A percentile compares a stretch with the other conserved stretches of the same genome.
These are phyloP conservation scores for Spatulosminthurus flaviceps DNA, from an alignment of 2,888 invertebrate genomes.

Conservation along the genomic window DNA sequence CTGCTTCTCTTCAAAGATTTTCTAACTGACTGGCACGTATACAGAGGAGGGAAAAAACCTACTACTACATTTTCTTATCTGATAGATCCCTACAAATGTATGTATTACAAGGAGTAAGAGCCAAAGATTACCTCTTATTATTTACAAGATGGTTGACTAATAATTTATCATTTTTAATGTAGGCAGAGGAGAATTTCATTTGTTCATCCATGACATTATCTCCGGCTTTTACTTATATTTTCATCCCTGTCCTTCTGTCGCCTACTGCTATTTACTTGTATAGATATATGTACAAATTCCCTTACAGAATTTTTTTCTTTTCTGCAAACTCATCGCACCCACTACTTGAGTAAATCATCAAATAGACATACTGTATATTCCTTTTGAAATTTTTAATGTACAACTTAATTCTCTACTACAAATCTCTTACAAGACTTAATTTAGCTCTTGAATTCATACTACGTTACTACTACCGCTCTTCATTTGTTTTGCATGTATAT, in stretches of 20 bases:
- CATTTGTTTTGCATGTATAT: too few species aligned
- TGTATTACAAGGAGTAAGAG: background rate
- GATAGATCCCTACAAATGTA: too few species aligned
- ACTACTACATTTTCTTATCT: background rate
- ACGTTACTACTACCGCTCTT: too few species aligned
- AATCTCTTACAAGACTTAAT: background rate
- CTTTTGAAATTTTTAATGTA: background rate
- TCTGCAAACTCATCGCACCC: slow-evolving; percentile 24
- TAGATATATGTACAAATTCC: background rate
- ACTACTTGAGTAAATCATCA: slow-evolving; percentile 13
- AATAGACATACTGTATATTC: background rate
- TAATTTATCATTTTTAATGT: slow-evolving; percentile 14
- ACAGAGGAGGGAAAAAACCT: background rate
- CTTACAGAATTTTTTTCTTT: background rate
- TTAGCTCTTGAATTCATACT: too few species aligned
- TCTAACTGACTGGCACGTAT: background rate
- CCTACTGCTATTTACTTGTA: too few species aligned
- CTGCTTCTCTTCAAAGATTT: too few species aligned
- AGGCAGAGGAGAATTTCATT: slow-evolving; percentile 7
- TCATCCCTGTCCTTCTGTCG: background rate
- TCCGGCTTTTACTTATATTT: background rate
- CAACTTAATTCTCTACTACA: background rate
- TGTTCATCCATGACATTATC: slow-evolving; percentile 22
- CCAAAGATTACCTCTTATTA: background rate
- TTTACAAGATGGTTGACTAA: slow-evolving; percentile 1